phyloP scores from a whole-genome alignment of 2,888 invertebrate genomes.

The Euzetes globulus region DNA sequence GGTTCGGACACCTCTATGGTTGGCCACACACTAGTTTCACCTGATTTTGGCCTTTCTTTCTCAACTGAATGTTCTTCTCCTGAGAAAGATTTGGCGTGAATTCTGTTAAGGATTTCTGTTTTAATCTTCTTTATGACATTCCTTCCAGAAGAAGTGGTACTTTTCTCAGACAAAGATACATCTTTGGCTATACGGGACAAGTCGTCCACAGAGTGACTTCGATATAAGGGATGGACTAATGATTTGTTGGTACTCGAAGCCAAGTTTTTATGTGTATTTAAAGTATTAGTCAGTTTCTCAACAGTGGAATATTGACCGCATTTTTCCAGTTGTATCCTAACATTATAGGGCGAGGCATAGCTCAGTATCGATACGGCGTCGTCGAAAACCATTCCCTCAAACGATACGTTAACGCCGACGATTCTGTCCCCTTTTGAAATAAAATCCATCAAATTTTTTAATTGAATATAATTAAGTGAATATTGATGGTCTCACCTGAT shows the following conservation, averaged over 20 bases:
- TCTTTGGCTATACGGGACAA: constrained; percentile 55
- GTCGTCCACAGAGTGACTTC: constrained; percentile 70
- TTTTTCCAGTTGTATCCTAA: constrained; percentile 65
- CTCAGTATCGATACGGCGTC: constrained; percentile 82
- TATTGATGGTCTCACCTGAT: constrained; percentile 56
- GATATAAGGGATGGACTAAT: constrained; percentile 66
- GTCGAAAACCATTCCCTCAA: constrained; percentile 78
- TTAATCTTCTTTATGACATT: constrained; percentile 17
- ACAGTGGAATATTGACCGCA: constrained; percentile 48
- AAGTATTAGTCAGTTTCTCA: background rate
- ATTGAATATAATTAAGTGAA: background rate
- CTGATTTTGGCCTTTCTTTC: background rate
- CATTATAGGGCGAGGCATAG: constrained; percentile 83
- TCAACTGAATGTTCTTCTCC: background rate
- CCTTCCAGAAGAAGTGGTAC: background rate
- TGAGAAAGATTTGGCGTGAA: background rate
- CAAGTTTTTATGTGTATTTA: constrained; percentile 34
- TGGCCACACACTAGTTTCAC: background rate
- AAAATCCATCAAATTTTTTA: background rate
- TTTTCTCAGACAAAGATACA: constrained; percentile 15
- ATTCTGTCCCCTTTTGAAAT: constrained; percentile 67
- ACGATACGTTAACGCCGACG: constrained; percentile 73
- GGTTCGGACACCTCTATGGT: background rate
- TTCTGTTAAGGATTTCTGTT: constrained; percentile 9
- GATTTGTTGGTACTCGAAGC: constrained; percentile 46